Conservation (phyloP, 2,888 invertebrate species). For the Pyrochroa serraticornis region DNA sequence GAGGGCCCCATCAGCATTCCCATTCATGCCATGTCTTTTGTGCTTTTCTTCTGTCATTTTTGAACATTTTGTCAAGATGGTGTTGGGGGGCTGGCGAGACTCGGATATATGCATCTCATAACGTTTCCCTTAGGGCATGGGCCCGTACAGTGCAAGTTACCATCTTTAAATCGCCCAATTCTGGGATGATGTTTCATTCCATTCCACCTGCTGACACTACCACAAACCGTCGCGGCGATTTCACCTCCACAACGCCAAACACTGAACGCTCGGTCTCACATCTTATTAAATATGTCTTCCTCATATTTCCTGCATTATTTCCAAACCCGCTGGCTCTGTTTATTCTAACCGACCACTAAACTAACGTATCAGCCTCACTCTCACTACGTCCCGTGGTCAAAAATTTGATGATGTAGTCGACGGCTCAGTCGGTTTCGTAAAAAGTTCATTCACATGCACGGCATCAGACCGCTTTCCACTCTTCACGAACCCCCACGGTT, state of each 20-base stretch:
- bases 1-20: constrained; percentile 68
- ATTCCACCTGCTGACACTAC: constrained; percentile 56
- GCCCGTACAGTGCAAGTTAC: constrained; percentile 60
- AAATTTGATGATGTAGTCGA: constrained; percentile 56
- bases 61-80: constrained; percentile 76
- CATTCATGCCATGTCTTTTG: constrained; percentile 75
- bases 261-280: constrained; percentile 36
- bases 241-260: constrained; percentile 45
- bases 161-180: constrained; percentile 57
- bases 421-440: constrained; percentile 50
- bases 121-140: constrained; percentile 59
- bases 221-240: constrained; percentile 45
- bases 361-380: constrained; percentile 34
- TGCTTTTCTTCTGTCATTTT: constrained; percentile 71
- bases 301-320: constrained; percentile 39
- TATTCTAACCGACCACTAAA: constrained; percentile 41
- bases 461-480: neutral
- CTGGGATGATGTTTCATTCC: constrained; percentile 45
- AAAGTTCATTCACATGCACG: constrained; percentile 50
- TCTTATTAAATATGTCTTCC: constrained; percentile 37
- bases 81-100: constrained; percentile 63
- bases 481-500: neutral
- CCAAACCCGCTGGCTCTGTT: constrained; percentile 30
- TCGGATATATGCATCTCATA: constrained; percentile 70
- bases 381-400: constrained; percentile 47